phyloP scores from a whole-genome alignment of 2,113 vertebrate species.

The Salvelinus namaycush region DNA sequence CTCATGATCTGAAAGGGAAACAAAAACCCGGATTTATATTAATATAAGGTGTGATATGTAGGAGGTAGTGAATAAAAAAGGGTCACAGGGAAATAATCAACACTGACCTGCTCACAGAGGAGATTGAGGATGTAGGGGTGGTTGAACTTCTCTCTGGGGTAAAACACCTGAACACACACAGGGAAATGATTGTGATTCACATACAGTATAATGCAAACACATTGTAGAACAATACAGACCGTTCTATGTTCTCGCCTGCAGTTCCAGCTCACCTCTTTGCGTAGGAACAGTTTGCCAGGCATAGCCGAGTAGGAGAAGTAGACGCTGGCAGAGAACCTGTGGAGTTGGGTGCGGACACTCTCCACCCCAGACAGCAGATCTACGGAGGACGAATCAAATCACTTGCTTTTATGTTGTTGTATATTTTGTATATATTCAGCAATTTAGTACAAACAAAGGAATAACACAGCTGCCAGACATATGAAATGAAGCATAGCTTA shows the following conservation, averaged over 20 bases:
- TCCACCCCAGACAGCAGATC: conserved; percentile 63
- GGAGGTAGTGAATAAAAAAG: neutral
- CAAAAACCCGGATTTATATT: neutral
- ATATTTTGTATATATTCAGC: no score
- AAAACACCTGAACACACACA: conserved; percentile 83
- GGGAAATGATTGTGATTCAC: neutral
- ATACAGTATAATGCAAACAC: neutral
- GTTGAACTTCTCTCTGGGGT: conserved; percentile 91
- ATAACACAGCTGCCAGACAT: no score
- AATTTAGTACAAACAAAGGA: no score
- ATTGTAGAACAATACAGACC: no score
- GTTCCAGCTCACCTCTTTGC: conserved; percentile 84
- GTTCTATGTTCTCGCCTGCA: neutral
- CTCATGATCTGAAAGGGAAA: conserved; percentile 80
- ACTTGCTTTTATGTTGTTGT: no score
- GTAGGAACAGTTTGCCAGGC: conserved; percentile 84
- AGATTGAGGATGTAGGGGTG: conserved; percentile 87
- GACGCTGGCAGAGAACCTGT: conserved; percentile 79
- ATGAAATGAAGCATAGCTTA: no score
- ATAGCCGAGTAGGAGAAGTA: conserved; percentile 81
- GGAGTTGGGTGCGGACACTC: conserved; percentile 73
- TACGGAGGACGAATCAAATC: conserved; percentile 27
- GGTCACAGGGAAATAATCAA: neutral
- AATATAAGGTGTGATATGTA: neutral
- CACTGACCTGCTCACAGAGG: conserved; percentile 90